Conservation (phyloP, 2,888 invertebrate genomes). For the Acronicta leporina region DNA sequence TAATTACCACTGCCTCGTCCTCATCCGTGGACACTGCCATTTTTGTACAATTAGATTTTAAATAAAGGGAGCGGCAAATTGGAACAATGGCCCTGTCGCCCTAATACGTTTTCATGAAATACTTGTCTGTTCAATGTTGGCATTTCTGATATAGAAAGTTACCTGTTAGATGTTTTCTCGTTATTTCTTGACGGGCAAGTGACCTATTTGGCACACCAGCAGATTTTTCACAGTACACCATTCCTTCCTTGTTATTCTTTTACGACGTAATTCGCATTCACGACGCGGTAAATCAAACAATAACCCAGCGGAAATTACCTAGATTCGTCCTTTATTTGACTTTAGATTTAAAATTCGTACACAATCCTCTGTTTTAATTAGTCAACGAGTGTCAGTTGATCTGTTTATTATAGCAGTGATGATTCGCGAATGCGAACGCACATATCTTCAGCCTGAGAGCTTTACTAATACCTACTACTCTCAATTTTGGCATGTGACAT, state of each 20-base stretch:
- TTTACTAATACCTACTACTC: slow-evolving; percentile 48
- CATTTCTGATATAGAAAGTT: slow-evolving; percentile 56
- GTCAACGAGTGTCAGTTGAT: slow-evolving; percentile 55
- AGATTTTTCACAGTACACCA: slow-evolving; percentile 64
- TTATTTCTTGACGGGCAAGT: slow-evolving; percentile 73
- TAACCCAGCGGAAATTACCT: slow-evolving; percentile 10
- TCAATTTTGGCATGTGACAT: slow-evolving; percentile 56
- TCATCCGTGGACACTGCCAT: neutral
- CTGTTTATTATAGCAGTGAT: slow-evolving; percentile 61
- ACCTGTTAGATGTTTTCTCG: slow-evolving; percentile 65
- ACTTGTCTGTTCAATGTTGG: slow-evolving; percentile 43
- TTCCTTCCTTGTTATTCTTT: slow-evolving; percentile 65
- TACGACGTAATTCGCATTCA: slow-evolving; percentile 34
- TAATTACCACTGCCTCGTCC: neutral
- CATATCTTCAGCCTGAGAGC: slow-evolving; percentile 46
- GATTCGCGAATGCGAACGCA: slow-evolving; percentile 58
- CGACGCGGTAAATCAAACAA: slow-evolving; percentile 36
- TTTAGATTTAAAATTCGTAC: slow-evolving; percentile 23
- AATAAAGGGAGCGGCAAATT: slow-evolving; percentile 13
- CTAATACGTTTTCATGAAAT: slow-evolving; percentile 43
- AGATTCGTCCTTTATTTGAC: slow-evolving; percentile 20
- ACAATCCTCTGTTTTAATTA: slow-evolving; percentile 59
- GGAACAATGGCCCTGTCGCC: slow-evolving; percentile 26
- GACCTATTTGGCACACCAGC: slow-evolving; percentile 82
- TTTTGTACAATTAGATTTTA: neutral